Evolutionary conservation across 1,140 invertebrate species (phyloP).

Genomic region (Chironomus tepperi): DNA sequence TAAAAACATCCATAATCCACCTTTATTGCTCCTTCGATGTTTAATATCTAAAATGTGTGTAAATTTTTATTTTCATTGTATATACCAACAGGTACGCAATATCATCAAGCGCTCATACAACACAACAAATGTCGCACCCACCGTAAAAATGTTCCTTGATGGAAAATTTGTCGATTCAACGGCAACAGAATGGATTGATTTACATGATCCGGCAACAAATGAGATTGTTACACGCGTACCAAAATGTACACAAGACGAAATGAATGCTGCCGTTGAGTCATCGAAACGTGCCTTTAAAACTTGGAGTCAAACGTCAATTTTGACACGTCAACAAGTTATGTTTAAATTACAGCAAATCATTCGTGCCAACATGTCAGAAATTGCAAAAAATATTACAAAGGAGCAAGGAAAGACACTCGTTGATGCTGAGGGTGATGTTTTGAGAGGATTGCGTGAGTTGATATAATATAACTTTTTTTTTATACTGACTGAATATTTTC

Average conservation of each 20-base stretch:
- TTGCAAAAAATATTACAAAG: slow-evolving; percentile 85
- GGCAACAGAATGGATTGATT: slow-evolving; percentile 84
- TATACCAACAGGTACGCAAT: slow-evolving; percentile 36
- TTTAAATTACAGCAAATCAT: slow-evolving; percentile 66
- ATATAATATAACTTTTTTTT: slow-evolving; percentile 23
- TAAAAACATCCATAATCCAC: not conserved
- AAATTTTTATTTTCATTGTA: not conserved
- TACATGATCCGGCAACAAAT: slow-evolving; percentile 90
- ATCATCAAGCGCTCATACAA: slow-evolving; percentile 40
- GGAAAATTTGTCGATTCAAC: slow-evolving; percentile 93
- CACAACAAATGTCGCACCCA: slow-evolving; percentile 45
- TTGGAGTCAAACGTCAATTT: slow-evolving; percentile 88
- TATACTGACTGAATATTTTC: slow-evolving; percentile 26
- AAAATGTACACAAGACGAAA: slow-evolving; percentile 81
- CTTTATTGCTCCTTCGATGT: not conserved
- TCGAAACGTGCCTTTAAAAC: slow-evolving; percentile 65
- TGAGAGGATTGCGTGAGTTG: slow-evolving; percentile 86
- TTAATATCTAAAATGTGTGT: not conserved
- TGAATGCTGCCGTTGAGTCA: slow-evolving; percentile 81
- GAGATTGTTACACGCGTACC: slow-evolving; percentile 79
- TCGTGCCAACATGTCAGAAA: slow-evolving; percentile 63
- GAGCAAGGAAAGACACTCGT: slow-evolving; percentile 97
- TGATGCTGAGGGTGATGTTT: slow-evolving; percentile 97
- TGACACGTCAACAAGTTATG: slow-evolving; percentile 93
- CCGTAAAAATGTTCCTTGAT: slow-evolving; percentile 91